phyloP scores from a whole-genome alignment of 2,797 vertebrate species.

The Pangasius krempfi region DNA sequence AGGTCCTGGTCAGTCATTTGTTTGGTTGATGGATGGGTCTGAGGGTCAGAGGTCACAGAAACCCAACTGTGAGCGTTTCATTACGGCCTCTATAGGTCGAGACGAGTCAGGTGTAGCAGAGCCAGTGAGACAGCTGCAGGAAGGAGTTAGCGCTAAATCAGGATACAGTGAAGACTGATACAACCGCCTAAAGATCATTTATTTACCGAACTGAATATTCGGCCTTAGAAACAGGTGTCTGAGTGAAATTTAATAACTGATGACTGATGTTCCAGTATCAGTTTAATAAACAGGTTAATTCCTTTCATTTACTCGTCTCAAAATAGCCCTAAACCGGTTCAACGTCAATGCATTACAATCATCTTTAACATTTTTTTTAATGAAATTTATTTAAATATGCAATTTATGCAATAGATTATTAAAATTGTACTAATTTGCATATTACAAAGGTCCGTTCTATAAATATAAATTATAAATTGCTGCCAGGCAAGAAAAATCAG shows the following conservation, averaged over 20 bases:
- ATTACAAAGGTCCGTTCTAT: not conserved
- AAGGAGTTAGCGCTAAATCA: slow-evolving; percentile 20
- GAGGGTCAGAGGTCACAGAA: slow-evolving; percentile 44
- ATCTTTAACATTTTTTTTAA: not conserved
- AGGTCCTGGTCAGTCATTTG: slow-evolving; percentile 14
- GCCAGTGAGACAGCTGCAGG: slow-evolving; percentile 29
- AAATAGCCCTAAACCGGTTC: not conserved
- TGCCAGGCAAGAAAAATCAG: not conserved
- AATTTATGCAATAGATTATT: not conserved
- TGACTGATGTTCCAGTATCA: not conserved
- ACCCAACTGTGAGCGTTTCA: slow-evolving; percentile 22
- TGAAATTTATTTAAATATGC: not conserved
- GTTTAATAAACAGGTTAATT: not conserved
- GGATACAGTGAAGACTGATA: not conserved
- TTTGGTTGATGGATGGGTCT: slow-evolving; percentile 35
- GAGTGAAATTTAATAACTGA: not conserved
- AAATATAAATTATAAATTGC: not conserved
- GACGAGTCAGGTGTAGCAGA: slow-evolving; percentile 6
- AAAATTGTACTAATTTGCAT: not conserved
- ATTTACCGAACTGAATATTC: not conserved
- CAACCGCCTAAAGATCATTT: not conserved
- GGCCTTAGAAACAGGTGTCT: not conserved
- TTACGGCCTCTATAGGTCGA: not conserved
- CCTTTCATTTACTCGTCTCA: not conserved
- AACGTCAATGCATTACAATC: not conserved